Evolutionary conservation across 2,113 vertebrate genomes (phyloP).

Genomic region (Ailurus styani): DNA sequence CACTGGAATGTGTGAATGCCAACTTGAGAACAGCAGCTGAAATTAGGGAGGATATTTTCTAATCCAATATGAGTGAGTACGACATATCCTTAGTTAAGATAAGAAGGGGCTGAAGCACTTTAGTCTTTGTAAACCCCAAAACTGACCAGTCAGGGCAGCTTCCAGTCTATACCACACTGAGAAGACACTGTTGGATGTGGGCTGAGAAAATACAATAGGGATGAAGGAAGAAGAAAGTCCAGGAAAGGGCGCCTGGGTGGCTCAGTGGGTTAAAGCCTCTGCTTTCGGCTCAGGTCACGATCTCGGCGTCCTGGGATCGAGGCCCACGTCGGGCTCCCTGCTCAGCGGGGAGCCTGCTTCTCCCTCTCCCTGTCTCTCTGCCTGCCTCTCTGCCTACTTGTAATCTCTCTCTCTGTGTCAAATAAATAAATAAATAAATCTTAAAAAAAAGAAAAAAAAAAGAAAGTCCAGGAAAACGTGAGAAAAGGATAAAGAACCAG

Average conservation of each 20-base stretch:
- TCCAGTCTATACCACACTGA: neutral
- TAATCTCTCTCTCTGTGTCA: no score
- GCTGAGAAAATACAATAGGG: neutral
- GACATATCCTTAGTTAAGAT: neutral
- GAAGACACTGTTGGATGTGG: neutral
- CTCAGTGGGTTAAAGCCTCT: no score
- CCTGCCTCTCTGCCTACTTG: no score
- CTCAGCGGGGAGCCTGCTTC: no score
- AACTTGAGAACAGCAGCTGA: neutral
- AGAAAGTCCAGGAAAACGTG: neutral
- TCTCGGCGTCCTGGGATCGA: no score
- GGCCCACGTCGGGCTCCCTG: no score
- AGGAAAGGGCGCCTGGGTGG: no score
- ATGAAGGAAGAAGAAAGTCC: neutral
- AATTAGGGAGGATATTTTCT: neutral
- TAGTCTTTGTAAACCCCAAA: neutral
- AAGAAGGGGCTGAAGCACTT: neutral
- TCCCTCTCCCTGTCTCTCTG: no score
- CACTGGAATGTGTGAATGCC: fast-evolving
- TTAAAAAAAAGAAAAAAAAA: no score
- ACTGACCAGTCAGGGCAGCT: no score
- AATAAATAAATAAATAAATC: no score
- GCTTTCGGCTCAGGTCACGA: no score
- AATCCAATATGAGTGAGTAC: neutral
- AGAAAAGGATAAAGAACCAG: neutral